Conservation (phyloP, 2,113 vertebrate species). For the Aix galericulata region DNA sequence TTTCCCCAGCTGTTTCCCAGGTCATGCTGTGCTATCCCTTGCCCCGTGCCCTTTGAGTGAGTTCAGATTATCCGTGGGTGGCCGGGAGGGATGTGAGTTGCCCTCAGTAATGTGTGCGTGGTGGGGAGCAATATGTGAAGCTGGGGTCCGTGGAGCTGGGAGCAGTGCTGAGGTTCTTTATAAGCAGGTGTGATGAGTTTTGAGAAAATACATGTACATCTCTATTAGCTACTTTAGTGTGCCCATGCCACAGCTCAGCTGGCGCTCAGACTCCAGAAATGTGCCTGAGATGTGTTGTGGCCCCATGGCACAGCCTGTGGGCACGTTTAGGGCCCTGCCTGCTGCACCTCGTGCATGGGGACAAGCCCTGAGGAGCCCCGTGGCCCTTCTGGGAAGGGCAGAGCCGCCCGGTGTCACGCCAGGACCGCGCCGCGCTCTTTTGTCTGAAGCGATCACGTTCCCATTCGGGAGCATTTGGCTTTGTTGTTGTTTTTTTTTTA, state of each 20-base stretch:
- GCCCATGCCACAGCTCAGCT: neutral
- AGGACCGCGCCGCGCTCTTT: constrained; percentile 25
- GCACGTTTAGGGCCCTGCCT: neutral
- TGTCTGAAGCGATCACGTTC: constrained; percentile 39
- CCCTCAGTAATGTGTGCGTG: neutral
- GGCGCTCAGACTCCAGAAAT: neutral
- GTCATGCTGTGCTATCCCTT: rapidly evolving
- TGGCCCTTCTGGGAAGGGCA: neutral
- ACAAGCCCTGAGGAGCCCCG: neutral
- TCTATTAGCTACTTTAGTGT: neutral
- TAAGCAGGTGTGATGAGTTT: neutral
- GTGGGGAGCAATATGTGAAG: neutral
- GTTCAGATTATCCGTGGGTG: neutral
- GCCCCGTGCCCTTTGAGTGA: neutral
- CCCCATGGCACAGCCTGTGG: neutral
- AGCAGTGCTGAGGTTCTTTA: neutral
- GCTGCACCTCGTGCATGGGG: neutral
- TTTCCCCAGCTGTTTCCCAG: neutral
- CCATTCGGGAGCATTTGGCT: constrained; percentile 55
- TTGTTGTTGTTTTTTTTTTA: constrained; percentile 66
- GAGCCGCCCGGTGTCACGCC: neutral
- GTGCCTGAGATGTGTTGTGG: neutral
- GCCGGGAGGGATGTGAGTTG: neutral
- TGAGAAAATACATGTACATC: neutral
- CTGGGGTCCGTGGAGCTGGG: neutral